These are phyloP conservation scores for Bungarus multicinctus DNA, from an alignment of 2,113 vertebrate genomes.

Conservation along the genomic window DNA sequence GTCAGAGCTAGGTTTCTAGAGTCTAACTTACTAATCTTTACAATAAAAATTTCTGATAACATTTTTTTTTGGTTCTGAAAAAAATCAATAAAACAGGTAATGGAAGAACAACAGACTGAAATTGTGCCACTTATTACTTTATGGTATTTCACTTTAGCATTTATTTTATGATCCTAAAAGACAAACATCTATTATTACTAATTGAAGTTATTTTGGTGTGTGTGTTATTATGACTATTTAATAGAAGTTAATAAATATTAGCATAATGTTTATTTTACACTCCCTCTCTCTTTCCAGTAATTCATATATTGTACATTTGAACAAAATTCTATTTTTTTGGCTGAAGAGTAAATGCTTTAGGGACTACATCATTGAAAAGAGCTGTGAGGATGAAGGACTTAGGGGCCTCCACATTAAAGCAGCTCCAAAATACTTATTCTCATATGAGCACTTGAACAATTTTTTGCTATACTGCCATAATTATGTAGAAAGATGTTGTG, in stretches of 20 bases:
- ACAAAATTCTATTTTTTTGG: not conserved
- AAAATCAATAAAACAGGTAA: not conserved
- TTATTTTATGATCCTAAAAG: not conserved
- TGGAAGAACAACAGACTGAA: not conserved
- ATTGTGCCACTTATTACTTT: not conserved
- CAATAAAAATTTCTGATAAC: not conserved
- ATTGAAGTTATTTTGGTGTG: not conserved
- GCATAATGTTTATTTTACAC: not conserved
- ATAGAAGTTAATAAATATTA: not conserved
- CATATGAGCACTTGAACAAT: not conserved
- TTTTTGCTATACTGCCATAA: not conserved
- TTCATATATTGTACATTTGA: not conserved
- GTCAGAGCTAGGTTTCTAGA: not conserved
- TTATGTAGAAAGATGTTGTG: not conserved
- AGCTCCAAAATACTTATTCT: not conserved
- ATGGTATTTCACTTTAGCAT: not conserved
- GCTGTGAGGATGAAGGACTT: not conserved
- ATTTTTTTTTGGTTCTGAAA: not conserved
- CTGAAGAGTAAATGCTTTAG: not conserved
- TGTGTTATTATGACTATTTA: not conserved
- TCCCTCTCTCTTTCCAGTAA: not conserved
- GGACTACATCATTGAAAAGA: not conserved
- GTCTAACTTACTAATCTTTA: not conserved
- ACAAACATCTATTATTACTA: not conserved
- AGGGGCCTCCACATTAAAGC: not conserved